A percentile compares a stretch with the other conserved stretches of the same genome.
These are phyloP conservation scores for Cetonia aurata DNA, from an alignment of 2,888 invertebrate genomes.

Conservation along the genomic window DNA sequence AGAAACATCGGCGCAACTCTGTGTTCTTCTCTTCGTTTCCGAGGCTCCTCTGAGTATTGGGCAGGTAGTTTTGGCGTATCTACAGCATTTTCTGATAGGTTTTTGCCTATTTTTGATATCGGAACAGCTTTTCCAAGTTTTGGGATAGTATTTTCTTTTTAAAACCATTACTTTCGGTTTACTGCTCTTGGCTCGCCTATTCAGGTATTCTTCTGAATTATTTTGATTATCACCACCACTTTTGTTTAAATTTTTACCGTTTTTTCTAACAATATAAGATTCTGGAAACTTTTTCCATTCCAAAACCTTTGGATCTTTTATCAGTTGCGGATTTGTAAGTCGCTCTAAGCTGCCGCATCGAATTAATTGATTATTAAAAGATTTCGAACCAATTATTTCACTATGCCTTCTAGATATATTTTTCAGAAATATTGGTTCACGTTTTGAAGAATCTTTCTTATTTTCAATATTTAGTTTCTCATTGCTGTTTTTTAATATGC, in stretches of 20 bases:
- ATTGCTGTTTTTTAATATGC: constrained; percentile 61
- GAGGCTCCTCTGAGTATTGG: constrained; percentile 60
- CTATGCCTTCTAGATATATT: constrained; percentile 66
- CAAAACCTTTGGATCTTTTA: constrained; percentile 38
- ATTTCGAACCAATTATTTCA: constrained; percentile 69
- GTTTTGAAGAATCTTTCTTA: constrained; percentile 48
- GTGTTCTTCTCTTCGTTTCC: constrained; percentile 59
- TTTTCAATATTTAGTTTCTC: constrained; percentile 56
- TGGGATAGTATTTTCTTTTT: constrained; percentile 59
- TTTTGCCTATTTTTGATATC: constrained; percentile 61
- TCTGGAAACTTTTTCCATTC: constrained; percentile 65
- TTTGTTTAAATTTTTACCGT: too few species aligned
- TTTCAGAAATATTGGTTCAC: constrained; percentile 54
- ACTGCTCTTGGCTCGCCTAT: not conserved
- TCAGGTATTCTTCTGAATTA: constrained; percentile 8
- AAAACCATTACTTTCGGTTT: constrained; percentile 59
- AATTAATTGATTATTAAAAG: constrained; percentile 66
- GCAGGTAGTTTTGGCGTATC: constrained; percentile 64
- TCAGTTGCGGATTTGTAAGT: constrained; percentile 51
- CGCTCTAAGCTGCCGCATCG: constrained; percentile 65
- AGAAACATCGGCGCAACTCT: constrained; percentile 62
- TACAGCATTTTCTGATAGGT: constrained; percentile 64
- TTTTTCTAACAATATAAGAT: constrained; percentile 64
- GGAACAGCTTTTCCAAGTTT: constrained; percentile 66
- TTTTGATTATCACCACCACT: not conserved